Percentiles rank a stretch among this genome's conserved stretches.
Evolutionary conservation across 2,888 invertebrate genomes (phyloP).

Genomic region (Bruchidius siliquastri): DNA sequence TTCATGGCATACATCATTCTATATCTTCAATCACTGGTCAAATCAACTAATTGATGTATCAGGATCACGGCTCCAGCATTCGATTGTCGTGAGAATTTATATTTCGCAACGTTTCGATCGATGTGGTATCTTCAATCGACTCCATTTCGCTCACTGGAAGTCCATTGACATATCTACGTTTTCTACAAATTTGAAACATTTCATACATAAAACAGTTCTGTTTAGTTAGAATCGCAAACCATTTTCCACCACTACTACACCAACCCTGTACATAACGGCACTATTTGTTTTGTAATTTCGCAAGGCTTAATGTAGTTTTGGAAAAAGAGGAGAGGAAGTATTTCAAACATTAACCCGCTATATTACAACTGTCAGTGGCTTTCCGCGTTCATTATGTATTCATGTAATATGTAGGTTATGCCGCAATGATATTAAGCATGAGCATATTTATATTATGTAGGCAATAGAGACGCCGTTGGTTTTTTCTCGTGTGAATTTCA

Average conservation of each 20-base stretch:
- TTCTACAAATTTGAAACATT: too few relatives aligned
- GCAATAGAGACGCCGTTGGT: background rate
- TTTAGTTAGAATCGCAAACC: too few relatives aligned
- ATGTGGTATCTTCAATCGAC: too few relatives aligned
- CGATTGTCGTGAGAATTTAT: too few relatives aligned
- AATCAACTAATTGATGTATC: too few relatives aligned
- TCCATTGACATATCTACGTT: too few relatives aligned
- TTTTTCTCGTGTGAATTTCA: background rate
- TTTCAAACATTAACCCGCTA: background rate
- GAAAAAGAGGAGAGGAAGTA: background rate
- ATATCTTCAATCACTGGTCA: too few relatives aligned
- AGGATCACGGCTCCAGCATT: too few relatives aligned
- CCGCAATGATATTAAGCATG: background rate
- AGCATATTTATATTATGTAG: background rate
- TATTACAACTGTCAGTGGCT: background rate
- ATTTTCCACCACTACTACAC: background rate
- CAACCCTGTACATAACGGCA: background rate
- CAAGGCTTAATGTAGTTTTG: background rate
- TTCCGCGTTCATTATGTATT: background rate
- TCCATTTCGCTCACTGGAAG: too few relatives aligned
- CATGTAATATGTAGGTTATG: background rate
- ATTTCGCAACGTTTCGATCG: too few relatives aligned
- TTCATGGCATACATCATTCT: too few relatives aligned
- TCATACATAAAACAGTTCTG: too few relatives aligned
- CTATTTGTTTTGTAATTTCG: background rate